Percentiles rank a stretch among this genome's conserved stretches.
These are phyloP conservation scores for Okapia johnstoni DNA, from an alignment of 2,113 vertebrate species.

Conservation along the genomic window DNA sequence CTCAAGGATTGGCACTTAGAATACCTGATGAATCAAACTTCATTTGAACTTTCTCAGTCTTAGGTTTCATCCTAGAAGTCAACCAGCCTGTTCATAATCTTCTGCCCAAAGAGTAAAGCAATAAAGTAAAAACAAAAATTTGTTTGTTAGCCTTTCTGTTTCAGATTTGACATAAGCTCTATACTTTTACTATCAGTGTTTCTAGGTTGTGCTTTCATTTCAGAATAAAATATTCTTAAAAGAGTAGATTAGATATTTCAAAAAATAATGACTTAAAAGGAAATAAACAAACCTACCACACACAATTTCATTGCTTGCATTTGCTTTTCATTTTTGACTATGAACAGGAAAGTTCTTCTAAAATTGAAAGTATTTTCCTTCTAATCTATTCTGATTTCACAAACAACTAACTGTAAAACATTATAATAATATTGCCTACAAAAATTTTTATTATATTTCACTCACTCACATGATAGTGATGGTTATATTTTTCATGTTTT, in stretches of 20 bases:
- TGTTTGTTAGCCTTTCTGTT: background rate
- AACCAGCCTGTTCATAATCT: background rate
- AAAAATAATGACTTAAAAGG: background rate
- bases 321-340: background rate
- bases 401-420: slow-evolving; percentile 3
- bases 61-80: background rate
- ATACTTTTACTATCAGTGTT: background rate
- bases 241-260: background rate
- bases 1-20: background rate
- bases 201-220: background rate
- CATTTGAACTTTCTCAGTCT: background rate
- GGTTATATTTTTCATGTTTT: background rate
- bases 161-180: background rate
- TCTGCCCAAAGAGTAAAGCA: background rate
- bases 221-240: slow-evolving; percentile 11
- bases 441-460: background rate
- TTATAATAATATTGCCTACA: background rate
- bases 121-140: background rate
- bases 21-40: background rate
- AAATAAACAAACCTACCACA: background rate
- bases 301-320: background rate
- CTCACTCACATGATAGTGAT: background rate
- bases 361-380: background rate
- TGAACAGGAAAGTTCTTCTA: background rate
- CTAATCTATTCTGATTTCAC: background rate